These are phyloP conservation scores for Andrena hattorfiana DNA, from an alignment of 2,888 invertebrate species.

Conservation along the genomic window DNA sequence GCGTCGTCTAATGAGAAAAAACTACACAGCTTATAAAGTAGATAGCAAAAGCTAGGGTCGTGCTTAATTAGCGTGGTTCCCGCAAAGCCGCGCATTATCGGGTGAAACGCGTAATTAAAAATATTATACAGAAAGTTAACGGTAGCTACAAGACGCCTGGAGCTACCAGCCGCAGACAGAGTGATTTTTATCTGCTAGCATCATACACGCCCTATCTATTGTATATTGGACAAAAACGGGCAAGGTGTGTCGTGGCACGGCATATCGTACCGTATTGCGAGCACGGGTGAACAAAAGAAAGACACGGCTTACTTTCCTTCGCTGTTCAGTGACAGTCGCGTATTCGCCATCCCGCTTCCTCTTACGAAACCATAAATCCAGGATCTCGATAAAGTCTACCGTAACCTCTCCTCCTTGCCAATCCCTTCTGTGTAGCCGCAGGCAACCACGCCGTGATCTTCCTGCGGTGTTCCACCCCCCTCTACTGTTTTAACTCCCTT, in stretches of 20 bases:
- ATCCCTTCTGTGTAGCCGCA: slow-evolving; percentile 55
- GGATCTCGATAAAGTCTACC: slow-evolving; percentile 74
- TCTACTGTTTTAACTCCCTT: slow-evolving; percentile 58
- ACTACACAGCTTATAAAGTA: no score
- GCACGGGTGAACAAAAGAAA: slow-evolving; percentile 59
- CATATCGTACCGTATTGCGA: slow-evolving; percentile 44
- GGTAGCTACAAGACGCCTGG: background rate
- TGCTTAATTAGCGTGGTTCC: no score
- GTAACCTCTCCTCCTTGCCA: slow-evolving; percentile 32
- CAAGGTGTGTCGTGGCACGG: slow-evolving; percentile 17
- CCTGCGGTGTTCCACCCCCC: slow-evolving; percentile 37
- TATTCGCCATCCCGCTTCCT: slow-evolving; percentile 34
- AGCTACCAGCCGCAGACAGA: background rate
- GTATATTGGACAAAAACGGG: slow-evolving; percentile 20
- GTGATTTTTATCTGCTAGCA: slow-evolving; percentile 10
- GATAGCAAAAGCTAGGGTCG: no score
- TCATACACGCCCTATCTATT: slow-evolving; percentile 19
- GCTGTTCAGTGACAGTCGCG: slow-evolving; percentile 24
- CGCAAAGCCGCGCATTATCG: no score
- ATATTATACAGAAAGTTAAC: no score
- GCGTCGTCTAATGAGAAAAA: no score
- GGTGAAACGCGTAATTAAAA: background rate
- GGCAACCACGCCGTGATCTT: slow-evolving; percentile 64
- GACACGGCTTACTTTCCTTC: slow-evolving; percentile 59
- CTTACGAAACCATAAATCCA: slow-evolving; percentile 72